A percentile compares a stretch with the other conserved stretches of the same genome.
Conservation (phyloP, 2,888 invertebrate genomes). For the Drosophila putrida region DNA sequence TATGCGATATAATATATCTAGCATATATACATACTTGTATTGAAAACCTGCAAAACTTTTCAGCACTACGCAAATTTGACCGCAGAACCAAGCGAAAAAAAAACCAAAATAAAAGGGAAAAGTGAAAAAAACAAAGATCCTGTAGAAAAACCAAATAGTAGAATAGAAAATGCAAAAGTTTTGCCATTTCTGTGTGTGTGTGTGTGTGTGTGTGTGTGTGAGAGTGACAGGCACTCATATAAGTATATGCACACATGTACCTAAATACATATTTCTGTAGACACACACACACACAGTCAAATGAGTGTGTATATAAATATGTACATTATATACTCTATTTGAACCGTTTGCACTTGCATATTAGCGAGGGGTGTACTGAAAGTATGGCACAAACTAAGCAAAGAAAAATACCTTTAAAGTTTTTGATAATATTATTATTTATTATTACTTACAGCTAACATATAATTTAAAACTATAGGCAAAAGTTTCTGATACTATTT, state of each 20-base stretch:
- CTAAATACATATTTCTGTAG: slow-evolving; percentile 49
- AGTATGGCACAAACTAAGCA: background rate
- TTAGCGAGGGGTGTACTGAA: slow-evolving; percentile 26
- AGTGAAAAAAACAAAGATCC: background rate
- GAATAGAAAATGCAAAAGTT: slow-evolving; percentile 61
- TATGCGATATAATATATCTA: background rate
- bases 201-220: slow-evolving; percentile 34
- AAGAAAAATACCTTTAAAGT: background rate
- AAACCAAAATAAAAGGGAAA: slow-evolving; percentile 2
- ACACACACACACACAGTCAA: slow-evolving; percentile 37
- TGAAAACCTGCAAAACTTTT: slow-evolving; percentile 39
- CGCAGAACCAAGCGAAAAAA: slow-evolving; percentile 32
- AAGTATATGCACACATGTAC: slow-evolving; percentile 31
- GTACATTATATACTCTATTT: slow-evolving; percentile 25
- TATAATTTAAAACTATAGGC: too few species aligned
- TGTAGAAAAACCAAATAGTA: slow-evolving; percentile 25
- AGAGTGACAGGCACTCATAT: slow-evolving; percentile 43
- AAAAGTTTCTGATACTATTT: too few species aligned
- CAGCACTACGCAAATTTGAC: slow-evolving; percentile 49
- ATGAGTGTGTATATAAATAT: background rate
- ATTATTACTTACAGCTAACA: too few species aligned
- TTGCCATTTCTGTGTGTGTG: slow-evolving; percentile 32
- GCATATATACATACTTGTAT: slow-evolving; percentile 10
- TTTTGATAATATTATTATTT: too few species aligned
- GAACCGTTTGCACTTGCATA: slow-evolving; percentile 44